Conservation (phyloP, 2,113 vertebrate species). For the Carollia perspicillata region DNA sequence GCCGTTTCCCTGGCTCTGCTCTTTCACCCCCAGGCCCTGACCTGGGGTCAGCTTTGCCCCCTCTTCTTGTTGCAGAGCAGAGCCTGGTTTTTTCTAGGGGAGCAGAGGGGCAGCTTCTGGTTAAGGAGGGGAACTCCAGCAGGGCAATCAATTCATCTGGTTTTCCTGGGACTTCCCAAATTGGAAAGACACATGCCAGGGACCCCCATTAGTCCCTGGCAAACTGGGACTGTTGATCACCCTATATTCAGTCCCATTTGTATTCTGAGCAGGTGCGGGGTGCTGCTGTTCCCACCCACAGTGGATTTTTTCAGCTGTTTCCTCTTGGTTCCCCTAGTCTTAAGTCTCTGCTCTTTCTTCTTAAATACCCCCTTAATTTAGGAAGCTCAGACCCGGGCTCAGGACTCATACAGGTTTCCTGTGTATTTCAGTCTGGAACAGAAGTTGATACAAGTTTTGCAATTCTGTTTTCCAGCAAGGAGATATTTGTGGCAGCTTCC, state of each 20-base stretch:
- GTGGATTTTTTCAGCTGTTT: background rate
- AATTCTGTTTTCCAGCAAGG: conserved; percentile 32
- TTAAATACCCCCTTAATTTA: background rate
- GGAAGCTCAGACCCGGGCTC: background rate
- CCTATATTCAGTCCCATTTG: fast-evolving
- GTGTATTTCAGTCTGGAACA: background rate
- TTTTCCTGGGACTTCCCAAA: background rate
- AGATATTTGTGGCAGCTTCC: background rate
- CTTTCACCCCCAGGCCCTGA: background rate
- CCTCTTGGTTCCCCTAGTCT: background rate
- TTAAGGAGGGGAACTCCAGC: background rate
- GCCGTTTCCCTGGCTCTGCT: background rate
- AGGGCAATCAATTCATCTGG: background rate
- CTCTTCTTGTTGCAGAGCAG: background rate
- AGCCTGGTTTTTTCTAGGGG: background rate
- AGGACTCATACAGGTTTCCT: background rate
- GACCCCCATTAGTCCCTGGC: background rate
- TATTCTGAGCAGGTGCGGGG: background rate
- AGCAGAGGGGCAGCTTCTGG: background rate
- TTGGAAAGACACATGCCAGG: background rate
- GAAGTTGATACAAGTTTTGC: background rate
- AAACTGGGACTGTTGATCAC: background rate
- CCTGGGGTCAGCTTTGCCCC: background rate
- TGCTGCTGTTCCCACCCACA: background rate
- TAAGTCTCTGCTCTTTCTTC: background rate